These are phyloP conservation scores for Mergus octosetaceus DNA, from an alignment of 2,797 vertebrate genomes.

Conservation along the genomic window DNA sequence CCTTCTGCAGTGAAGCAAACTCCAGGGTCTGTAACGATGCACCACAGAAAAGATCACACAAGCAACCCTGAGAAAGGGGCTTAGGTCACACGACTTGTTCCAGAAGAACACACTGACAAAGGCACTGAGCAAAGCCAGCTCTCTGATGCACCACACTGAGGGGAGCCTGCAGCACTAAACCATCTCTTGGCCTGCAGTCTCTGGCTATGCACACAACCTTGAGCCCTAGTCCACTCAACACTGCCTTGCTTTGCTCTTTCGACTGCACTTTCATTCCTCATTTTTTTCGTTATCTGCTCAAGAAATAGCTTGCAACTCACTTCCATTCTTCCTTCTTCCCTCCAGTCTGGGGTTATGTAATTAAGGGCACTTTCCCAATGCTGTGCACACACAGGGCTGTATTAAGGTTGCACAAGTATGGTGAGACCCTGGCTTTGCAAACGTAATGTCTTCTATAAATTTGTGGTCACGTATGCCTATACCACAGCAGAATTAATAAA, in stretches of 20 bases:
- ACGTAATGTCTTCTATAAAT: not conserved
- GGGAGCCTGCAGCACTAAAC: fast-evolving
- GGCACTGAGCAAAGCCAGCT: not conserved
- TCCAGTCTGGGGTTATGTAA: not conserved
- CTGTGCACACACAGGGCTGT: not conserved
- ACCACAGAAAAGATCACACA: not conserved
- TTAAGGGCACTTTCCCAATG: not conserved
- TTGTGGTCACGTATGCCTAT: not conserved
- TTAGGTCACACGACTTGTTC: not conserved
- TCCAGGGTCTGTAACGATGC: fast-evolving
- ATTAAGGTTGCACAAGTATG: not conserved
- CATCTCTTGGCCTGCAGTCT: not conserved
- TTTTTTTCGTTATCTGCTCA: not conserved
- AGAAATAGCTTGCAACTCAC: not conserved
- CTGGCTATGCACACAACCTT: not conserved
- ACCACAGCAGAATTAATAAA: not conserved
- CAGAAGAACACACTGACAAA: not conserved
- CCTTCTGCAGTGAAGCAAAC: not conserved
- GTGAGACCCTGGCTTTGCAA: not conserved
- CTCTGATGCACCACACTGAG: not conserved
- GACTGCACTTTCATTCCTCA: not conserved
- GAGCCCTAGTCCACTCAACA: fast-evolving
- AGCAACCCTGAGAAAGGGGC: not conserved
- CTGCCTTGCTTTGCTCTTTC: not conserved
- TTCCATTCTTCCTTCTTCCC: not conserved